phyloP scores from a whole-genome alignment of 1,140 invertebrate species.

The Vanessa tameamea region DNA sequence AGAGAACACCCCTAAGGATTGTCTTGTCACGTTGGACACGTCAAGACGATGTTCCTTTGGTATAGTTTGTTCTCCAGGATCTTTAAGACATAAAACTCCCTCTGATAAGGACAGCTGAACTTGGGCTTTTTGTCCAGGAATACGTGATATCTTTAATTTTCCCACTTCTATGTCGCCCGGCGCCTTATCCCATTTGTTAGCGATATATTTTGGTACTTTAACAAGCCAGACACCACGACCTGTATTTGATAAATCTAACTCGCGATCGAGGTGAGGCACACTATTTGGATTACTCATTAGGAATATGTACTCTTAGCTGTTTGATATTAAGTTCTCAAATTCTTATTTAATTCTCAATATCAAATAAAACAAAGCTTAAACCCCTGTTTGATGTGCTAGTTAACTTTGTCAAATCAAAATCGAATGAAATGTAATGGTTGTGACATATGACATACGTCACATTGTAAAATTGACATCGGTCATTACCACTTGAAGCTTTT shows the following conservation, averaged over 20 bases:
- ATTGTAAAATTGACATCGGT: too few species aligned
- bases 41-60: slow-evolving; percentile 95
- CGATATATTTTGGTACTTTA: slow-evolving; percentile 98
- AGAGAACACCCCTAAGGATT: slow-evolving; percentile 94
- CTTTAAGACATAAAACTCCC: slow-evolving; percentile 85
- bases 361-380: too few species aligned
- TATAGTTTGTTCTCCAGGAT: slow-evolving; percentile 86
- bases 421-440: too few species aligned
- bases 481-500: too few species aligned
- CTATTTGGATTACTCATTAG: slow-evolving; percentile 57
- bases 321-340: not conserved
- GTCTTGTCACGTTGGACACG: slow-evolving; percentile 92
- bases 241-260: slow-evolving; percentile 94
- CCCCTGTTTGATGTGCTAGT: too few species aligned
- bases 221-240: slow-evolving; percentile 96
- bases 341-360: not conserved
- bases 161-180: slow-evolving; percentile 83
- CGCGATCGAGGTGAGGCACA: slow-evolving; percentile 83
- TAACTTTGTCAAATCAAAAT: too few species aligned
- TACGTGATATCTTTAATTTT: slow-evolving; percentile 81
- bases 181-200: slow-evolving; percentile 93
- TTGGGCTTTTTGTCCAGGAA: slow-evolving; percentile 81
- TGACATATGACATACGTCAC: too few species aligned
- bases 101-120: slow-evolving; percentile 82
- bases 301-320: not conserved